These are phyloP conservation scores for Macropus fuliginosus DNA, from an alignment of 2,797 vertebrate genomes.

Conservation along the genomic window DNA sequence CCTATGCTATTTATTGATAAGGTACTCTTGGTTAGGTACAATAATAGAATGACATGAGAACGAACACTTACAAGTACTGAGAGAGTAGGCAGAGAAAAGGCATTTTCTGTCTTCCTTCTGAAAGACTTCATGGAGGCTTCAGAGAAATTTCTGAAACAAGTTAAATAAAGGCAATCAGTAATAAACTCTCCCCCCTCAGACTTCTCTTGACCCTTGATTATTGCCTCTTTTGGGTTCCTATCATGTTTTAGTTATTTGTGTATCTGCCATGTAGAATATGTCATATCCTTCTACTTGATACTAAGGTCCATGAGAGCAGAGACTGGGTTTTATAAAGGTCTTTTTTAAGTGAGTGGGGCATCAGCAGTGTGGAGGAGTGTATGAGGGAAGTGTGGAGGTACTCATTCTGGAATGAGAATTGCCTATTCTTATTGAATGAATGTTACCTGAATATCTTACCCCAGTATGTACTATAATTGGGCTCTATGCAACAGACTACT, in stretches of 20 bases:
- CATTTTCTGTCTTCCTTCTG: neutral
- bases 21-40: neutral
- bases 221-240: neutral
- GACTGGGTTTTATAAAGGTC: neutral
- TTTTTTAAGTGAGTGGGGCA: neutral
- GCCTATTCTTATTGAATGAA: neutral
- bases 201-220: neutral
- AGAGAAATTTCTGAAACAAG: neutral
- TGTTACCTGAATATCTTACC: neutral
- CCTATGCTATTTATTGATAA: no score
- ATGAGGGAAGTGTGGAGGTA: neutral
- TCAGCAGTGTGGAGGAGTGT: neutral
- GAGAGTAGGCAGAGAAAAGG: neutral
- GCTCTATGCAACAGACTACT: conserved; percentile 54
- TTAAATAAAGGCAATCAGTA: neutral
- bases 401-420: neutral
- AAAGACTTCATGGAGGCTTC: neutral
- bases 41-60: neutral
- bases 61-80: neutral
- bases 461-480: neutral
- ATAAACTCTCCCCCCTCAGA: neutral
- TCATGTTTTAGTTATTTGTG: neutral
- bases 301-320: neutral
- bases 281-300: neutral
- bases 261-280: neutral